Evolutionary conservation across 30 jellyfish, hydroid and myxozoan genomes (phyloP), one percentile per base, ranked within the genome.

Genomic region (Turritopsis dohrnii): DNA sequence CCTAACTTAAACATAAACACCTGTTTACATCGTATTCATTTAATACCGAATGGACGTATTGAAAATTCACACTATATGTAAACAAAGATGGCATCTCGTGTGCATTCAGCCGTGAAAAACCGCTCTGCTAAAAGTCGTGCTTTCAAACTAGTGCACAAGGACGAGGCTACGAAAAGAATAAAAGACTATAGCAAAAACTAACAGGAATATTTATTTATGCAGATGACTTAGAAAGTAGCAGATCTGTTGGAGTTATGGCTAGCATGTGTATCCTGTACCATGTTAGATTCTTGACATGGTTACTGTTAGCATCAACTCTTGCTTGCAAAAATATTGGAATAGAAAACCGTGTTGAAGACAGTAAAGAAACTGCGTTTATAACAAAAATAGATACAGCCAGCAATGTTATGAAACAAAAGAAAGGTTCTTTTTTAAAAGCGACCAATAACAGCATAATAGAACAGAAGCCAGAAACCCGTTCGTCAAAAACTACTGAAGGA

Each of bases 51-150:
- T 77, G 41, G 41, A 28, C 85, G 29, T 77, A 77, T 29, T 77
- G 71, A 53, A 29, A 77, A 13, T 60, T 16, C 27, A 69, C 28
- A 52, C 81, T 72, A 17, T 30, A 72, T 26, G 18, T 52, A 72
- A 72, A 72, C 31, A 52, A 7, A 26, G 18, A 25, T 77, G 53
- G 85, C 85, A 77, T 77, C 29, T 77, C 85, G n/a, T 77, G 85
- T 77, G 66, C 85, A 77, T 16, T 77, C 72, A 77, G 85, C 71
- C 85, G 85, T 77, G 27, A n/a, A 26, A 69, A n/a, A 27, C 31
- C 77, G 77, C 28, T 9, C 77, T 69, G 77, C 30, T 69, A 7
- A 69, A 69, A 69, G 22, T 19, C 30, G 31, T 69, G 77, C 30
- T 69, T 41, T 41, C 60, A 41, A 41, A 41, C 5, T 41, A 41